These are phyloP conservation scores for Abrostola triplasia DNA, from an alignment of 2,888 invertebrate species.

Conservation along the genomic window DNA sequence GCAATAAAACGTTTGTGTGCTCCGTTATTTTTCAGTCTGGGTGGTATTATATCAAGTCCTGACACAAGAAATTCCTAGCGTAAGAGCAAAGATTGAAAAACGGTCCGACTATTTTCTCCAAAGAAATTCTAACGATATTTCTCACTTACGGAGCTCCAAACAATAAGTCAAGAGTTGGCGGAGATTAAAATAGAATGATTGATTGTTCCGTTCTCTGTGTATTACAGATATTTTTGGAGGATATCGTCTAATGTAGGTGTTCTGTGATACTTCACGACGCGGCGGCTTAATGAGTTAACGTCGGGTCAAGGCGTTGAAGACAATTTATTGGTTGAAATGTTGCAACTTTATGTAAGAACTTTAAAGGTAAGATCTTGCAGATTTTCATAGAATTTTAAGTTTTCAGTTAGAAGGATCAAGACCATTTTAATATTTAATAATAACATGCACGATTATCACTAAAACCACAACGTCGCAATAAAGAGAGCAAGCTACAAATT, in stretches of 20 bases:
- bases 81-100: too few species aligned
- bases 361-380: background rate
- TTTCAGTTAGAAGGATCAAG: background rate
- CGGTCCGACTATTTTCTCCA: background rate
- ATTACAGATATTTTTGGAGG: conserved; percentile 39
- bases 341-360: background rate
- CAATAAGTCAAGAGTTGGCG: conserved; percentile 30
- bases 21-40: background rate
- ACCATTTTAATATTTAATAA: background rate
- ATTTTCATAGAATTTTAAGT: background rate
- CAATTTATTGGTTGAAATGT: conserved; percentile 3
- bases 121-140: conserved; percentile 19
- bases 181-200: conserved; percentile 51
- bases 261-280: conserved; percentile 32
- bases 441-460: conserved; percentile 41
- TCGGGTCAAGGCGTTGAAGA: conserved; percentile 32
- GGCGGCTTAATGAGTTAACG: conserved; percentile 10
- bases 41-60: too few species aligned
- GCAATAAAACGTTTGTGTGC: background rate
- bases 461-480: conserved; percentile 10
- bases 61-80: too few species aligned
- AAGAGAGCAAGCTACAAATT: conserved; percentile 5
- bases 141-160: conserved; percentile 12
- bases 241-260: conserved; percentile 27
- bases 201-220: conserved; percentile 37